A percentile compares a stretch with the other conserved stretches of the same genome.
These are phyloP conservation scores for Agrotis puta DNA, from an alignment of 2,888 invertebrate genomes.

Conservation along the genomic window DNA sequence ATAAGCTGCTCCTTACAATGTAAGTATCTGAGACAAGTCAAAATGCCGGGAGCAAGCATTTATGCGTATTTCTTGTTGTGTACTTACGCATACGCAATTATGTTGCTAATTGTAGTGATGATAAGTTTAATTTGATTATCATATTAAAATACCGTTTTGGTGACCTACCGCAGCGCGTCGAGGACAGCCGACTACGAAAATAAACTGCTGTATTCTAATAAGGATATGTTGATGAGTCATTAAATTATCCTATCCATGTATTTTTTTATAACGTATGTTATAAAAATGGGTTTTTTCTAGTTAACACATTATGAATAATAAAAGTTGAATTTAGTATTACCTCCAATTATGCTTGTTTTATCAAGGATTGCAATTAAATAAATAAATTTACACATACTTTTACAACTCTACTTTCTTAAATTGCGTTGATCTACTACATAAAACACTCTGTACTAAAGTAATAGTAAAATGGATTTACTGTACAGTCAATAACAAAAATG, in stretches of 20 bases:
- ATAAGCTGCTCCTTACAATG: constrained; percentile 81
- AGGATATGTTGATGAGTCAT: constrained; percentile 3
- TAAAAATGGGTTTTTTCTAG: constrained; percentile 2
- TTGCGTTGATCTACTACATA: neutral
- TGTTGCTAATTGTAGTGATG: constrained; percentile 69
- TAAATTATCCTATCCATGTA: neutral
- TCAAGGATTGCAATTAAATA: neutral
- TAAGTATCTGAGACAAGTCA: constrained; percentile 74
- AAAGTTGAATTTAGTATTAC: constrained; percentile 25
- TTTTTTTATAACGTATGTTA: neutral
- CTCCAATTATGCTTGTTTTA: neutral
- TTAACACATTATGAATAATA: constrained; percentile 1
- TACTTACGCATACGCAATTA: constrained; percentile 62
- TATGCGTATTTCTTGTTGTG: constrained; percentile 68
- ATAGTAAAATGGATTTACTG: constrained; percentile 38
- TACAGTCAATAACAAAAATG: constrained; percentile 77
- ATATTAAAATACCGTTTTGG: constrained; percentile 59
- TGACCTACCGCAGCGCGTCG: constrained; percentile 78
- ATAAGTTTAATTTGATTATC: constrained; percentile 69
- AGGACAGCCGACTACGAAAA: constrained; percentile 15
- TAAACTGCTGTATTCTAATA: constrained; percentile 32
- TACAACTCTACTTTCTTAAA: neutral
- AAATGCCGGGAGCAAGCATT: constrained; percentile 72
- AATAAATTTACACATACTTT: neutral
- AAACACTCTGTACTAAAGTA: constrained; percentile 1